phyloP scores from a whole-genome alignment of 2,113 vertebrate genomes.

The Albula glossodonta region DNA sequence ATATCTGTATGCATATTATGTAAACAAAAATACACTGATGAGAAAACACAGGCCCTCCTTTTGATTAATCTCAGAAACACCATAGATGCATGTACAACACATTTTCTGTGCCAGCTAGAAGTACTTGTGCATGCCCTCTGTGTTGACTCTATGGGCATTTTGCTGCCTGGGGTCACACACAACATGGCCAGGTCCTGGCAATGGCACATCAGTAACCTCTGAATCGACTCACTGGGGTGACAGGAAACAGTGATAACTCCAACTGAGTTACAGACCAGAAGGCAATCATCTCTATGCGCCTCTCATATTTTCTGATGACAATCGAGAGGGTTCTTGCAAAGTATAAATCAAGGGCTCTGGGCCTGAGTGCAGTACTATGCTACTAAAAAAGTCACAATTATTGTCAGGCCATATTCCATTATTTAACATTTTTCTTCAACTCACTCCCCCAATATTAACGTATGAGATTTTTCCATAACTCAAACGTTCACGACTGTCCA shows the following conservation, averaged over 20 bases:
- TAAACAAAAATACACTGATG: too few species aligned
- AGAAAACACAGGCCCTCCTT: neutral
- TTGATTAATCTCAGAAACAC: neutral
- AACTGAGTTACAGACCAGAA: neutral
- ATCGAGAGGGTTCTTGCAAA: slow-evolving; percentile 7
- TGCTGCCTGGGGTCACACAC: neutral
- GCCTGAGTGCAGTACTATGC: neutral
- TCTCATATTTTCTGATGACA: slow-evolving; percentile 8
- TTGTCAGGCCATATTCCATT: too few species aligned
- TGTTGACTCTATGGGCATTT: neutral
- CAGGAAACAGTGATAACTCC: slow-evolving; percentile 2
- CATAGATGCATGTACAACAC: neutral
- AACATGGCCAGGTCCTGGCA: neutral
- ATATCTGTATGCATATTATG: too few species aligned
- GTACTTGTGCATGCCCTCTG: neutral
- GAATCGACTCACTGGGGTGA: neutral
- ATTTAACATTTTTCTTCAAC: too few species aligned
- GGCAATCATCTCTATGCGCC: neutral
- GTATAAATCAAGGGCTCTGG: neutral
- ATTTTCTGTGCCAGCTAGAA: neutral
- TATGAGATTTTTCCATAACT: too few species aligned
- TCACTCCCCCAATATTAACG: too few species aligned
- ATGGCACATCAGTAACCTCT: neutral
- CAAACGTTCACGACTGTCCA: neutral
- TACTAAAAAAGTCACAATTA: neutral